These are phyloP conservation scores for Clarias magur DNA, from an alignment of 2,113 vertebrate genomes.

Conservation along the genomic window DNA sequence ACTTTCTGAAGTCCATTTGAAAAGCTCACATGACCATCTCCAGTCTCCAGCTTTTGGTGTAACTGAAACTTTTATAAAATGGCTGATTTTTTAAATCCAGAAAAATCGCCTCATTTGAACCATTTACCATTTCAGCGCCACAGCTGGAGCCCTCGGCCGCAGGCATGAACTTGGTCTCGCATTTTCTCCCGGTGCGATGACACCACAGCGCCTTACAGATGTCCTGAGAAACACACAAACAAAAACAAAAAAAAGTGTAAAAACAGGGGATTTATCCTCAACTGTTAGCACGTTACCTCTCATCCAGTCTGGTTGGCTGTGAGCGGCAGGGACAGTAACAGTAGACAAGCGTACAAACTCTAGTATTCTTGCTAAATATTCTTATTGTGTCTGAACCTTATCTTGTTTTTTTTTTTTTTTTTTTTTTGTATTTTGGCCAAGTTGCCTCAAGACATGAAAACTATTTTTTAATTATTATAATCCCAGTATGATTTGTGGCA, in stretches of 20 bases:
- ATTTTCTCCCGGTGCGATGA: constrained; percentile 87
- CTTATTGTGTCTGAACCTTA: too few relatives aligned
- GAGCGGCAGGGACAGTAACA: neutral
- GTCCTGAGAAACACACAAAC: constrained; percentile 71
- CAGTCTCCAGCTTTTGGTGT: neutral
- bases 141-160: constrained; percentile 87
- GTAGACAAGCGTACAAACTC: neutral
- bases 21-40: neutral
- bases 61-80: neutral
- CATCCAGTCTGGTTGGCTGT: neutral
- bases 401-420: neutral
- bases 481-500: neutral
- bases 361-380: neutral
- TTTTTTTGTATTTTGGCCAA: neutral
- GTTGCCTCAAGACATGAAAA: neutral
- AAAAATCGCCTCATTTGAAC: neutral
- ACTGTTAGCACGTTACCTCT: neutral
- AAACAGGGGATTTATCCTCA: neutral
- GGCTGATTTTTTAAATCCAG: neutral
- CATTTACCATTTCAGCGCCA: constrained; percentile 82
- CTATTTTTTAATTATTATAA: neutral
- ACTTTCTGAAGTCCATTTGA: neutral
- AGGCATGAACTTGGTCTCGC: constrained; percentile 93
- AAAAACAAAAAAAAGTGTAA: neutral
- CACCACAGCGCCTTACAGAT: constrained; percentile 94